These are phyloP conservation scores for Diabrotica virgifera DNA, from an alignment of 1,140 invertebrate genomes.

Conservation along the genomic window DNA sequence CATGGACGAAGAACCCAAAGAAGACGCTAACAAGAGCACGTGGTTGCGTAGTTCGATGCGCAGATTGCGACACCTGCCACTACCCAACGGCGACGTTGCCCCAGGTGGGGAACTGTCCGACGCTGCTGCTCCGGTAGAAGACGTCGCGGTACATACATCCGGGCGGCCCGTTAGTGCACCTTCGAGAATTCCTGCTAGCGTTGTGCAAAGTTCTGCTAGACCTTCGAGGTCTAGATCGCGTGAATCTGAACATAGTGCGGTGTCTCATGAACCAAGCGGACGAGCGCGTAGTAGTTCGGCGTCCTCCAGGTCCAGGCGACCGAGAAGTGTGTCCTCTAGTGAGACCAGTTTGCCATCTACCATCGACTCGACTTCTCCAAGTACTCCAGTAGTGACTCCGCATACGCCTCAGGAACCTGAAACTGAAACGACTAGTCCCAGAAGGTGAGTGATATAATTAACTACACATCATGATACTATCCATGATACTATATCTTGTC, in stretches of 20 bases:
- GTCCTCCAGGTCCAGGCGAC: conserved; percentile 39
- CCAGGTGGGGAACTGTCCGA: conserved; percentile 17
- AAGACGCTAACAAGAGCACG: conserved; percentile 25
- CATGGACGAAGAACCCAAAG: conserved; percentile 26
- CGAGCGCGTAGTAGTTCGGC: conserved; percentile 42
- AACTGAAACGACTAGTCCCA: background rate
- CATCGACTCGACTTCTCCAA: conserved; percentile 39
- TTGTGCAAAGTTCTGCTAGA: background rate
- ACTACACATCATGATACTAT: too few relatives aligned
- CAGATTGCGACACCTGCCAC: conserved; percentile 39
- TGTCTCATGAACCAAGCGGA: conserved; percentile 30
- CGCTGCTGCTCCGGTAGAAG: conserved; percentile 3
- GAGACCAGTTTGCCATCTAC: conserved; percentile 43
- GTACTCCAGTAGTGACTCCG: conserved; percentile 31
- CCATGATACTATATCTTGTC: too few relatives aligned
- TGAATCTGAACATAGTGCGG: conserved; percentile 24
- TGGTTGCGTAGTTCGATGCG: conserved; percentile 48
- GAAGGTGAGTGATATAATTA: conserved; percentile 25
- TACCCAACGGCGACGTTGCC: conserved; percentile 35
- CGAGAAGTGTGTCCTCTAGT: conserved; percentile 43
- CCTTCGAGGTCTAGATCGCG: conserved; percentile 25
- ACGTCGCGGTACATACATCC: background rate
- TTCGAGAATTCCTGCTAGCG: conserved; percentile 33
- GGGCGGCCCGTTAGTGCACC: conserved; percentile 44
- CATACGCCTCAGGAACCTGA: conserved; percentile 7